Conservation (phyloP, 2,888 invertebrate species). For the Agonopterix arenella region DNA sequence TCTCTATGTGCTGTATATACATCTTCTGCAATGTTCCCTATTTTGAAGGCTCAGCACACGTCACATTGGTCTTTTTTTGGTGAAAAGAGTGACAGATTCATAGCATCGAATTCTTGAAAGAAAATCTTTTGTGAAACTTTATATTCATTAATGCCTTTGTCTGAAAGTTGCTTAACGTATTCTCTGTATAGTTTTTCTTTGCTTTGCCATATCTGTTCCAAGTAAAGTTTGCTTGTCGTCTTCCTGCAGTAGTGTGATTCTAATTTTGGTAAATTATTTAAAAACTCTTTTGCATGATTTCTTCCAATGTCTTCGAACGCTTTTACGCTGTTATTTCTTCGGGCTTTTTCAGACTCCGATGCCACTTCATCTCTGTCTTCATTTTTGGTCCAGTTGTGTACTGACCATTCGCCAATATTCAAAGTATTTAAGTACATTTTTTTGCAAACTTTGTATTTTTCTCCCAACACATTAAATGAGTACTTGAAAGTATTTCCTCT, state of each 20-base stretch:
- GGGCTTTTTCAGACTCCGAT: background rate
- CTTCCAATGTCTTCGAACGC: background rate
- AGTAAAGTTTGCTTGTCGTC: constrained; percentile 3
- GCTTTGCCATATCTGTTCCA: constrained; percentile 1
- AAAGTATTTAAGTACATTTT: constrained; percentile 10
- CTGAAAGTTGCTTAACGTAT: background rate
- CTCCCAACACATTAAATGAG: constrained; percentile 1
- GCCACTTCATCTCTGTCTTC: background rate
- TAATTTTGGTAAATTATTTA: constrained; percentile 1
- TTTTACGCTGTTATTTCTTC: background rate
- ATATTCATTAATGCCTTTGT: background rate
- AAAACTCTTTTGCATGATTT: background rate
- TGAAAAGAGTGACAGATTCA: background rate
- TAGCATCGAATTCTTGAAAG: background rate
- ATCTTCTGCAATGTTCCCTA: background rate
- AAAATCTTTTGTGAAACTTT: background rate
- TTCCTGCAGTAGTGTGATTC: constrained; percentile 6
- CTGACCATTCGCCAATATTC: constrained; percentile 5
- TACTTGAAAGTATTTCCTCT: constrained; percentile 4
- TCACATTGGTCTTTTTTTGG: constrained; percentile 1
- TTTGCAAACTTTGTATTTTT: constrained; percentile 8
- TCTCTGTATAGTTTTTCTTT: background rate
- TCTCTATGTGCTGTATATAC: background rate
- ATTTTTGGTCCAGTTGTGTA: constrained; percentile 3
- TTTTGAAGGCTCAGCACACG: background rate